Conservation (phyloP, 2,113 vertebrate species). For the Pithys albifrons region DNA sequence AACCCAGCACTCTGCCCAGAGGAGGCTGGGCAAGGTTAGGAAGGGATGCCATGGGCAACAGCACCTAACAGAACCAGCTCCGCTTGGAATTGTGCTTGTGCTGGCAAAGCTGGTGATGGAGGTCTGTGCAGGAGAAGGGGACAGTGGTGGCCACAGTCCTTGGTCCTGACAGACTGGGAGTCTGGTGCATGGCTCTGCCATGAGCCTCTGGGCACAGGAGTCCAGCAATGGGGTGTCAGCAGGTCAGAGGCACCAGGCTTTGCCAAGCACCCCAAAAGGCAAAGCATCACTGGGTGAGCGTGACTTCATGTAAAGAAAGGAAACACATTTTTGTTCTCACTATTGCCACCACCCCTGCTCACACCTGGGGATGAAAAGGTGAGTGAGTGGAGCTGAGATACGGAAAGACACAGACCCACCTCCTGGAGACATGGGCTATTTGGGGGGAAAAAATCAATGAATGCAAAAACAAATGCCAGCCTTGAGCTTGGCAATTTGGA, state of each 20-base stretch:
- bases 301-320: background rate
- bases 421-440: background rate
- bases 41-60: background rate
- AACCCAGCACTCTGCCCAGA: background rate
- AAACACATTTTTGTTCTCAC: background rate
- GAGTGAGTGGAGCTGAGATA: background rate
- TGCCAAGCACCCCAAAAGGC: background rate
- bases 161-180: background rate
- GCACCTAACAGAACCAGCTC: background rate
- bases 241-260: background rate
- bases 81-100: background rate
- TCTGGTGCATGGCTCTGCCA: background rate
- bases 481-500: background rate
- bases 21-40: background rate
- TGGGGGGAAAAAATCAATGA: background rate
- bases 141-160: background rate
- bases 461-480: background rate
- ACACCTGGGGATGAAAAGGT: accelerated
- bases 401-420: background rate
- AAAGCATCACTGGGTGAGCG: background rate
- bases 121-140: background rate
- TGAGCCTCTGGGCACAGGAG: background rate
- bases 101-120: background rate
- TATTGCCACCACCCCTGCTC: background rate
- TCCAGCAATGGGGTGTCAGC: background rate